Evolutionary conservation across 2,797 vertebrate species (phyloP), one percentile per base, ranked within the genome.

Genomic region (Gallirallus australis): DNA sequence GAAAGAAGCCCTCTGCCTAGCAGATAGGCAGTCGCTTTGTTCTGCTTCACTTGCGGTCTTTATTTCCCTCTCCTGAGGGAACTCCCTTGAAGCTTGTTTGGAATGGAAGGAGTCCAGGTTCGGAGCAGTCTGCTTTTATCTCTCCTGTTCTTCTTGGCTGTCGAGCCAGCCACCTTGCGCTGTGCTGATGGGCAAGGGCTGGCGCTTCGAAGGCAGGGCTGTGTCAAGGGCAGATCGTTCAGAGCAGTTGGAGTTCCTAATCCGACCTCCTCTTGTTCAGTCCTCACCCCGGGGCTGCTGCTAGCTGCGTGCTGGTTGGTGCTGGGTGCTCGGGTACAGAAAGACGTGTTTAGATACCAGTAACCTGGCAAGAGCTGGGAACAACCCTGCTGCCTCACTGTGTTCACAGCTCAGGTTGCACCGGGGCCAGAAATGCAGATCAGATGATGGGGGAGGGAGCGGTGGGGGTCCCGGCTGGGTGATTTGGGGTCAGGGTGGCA

Each of bases 241-340:
- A 27, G 65, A 9, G 37, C 37, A 37, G 37, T 16, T n/a, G 73
- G 40, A 18, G 37, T 70, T 80, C 3, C 0, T 31, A 1, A 39
- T 23, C 16, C 6, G 2, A 15, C 35, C 33, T n/a, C 28, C 53
- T 18, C 64, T 23, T 20, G 27, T 56, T 42, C 27, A n/a, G 0
- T 16, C 11, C 19, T 33, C 30, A 15, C n/a, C 5, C 27, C 40
- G 6, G 27, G 23, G 3, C 30, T 12, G 33, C 21, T 53, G 48
- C 24, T 30, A 2, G 24, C 50, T 9, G 12, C 0, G 8, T 7
- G 69, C 45, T 25, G 1, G 15, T 30, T 1, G 0, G 25, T 37
- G 54, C n/a, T 53, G 50, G 35, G 37, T 13, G 42, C 9, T 54
- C 0, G 1, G 18, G 54, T 31, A 8, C 3, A 7, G 25, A 11